Conservation (phyloP, 2,113 vertebrate species). For the Corydoras sp. region DNA sequence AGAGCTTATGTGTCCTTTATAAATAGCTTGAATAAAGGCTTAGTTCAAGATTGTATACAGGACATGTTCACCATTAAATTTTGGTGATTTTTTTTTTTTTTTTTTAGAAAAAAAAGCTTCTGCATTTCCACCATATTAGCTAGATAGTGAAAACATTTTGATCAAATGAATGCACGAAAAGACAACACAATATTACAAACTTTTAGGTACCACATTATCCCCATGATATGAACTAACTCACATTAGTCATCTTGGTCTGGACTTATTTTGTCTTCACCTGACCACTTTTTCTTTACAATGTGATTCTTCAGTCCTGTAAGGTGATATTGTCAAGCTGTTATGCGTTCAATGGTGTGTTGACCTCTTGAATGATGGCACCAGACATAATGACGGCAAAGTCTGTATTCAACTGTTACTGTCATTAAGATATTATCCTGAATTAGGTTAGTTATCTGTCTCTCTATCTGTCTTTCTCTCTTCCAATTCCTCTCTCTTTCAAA, state of each 20-base stretch:
- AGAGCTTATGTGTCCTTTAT: background rate
- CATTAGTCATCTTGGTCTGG: too few species aligned
- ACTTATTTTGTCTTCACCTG: background rate
- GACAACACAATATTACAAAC: too few species aligned
- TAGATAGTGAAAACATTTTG: background rate
- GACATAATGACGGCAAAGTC: background rate
- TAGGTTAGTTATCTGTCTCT: background rate
- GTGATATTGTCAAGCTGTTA: constrained; percentile 9
- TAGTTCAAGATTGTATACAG: background rate
- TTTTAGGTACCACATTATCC: too few species aligned
- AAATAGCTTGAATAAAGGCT: background rate
- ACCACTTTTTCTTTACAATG: background rate
- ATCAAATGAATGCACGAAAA: too few species aligned
- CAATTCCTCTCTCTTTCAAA: background rate
- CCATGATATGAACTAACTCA: too few species aligned
- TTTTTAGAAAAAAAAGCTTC: background rate
- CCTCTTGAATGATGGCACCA: constrained; percentile 23
- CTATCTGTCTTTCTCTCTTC: background rate
- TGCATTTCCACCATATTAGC: too few species aligned
- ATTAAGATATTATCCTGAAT: constrained; percentile 16
- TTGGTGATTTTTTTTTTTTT: background rate
- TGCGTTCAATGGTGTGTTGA: background rate
- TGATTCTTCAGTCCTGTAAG: background rate
- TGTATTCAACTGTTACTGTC: background rate
- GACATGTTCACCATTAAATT: background rate